Evolutionary conservation across 2,888 invertebrate genomes (phyloP).

Genomic region (Emmelina monodactyla): DNA sequence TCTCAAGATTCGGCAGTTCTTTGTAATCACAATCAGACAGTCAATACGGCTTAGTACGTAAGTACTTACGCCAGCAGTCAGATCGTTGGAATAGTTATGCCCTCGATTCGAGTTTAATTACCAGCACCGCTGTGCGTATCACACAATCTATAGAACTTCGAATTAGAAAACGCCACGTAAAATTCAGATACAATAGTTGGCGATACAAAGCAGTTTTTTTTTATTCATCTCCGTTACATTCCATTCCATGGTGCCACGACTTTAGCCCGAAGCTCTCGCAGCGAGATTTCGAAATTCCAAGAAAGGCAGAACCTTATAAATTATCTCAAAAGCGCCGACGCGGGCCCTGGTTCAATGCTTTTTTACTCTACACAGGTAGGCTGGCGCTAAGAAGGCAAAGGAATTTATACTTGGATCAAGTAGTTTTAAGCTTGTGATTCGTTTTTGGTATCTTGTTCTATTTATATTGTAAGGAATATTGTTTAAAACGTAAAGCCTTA

Average conservation of each 20-base stretch:
- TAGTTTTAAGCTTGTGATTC: no score
- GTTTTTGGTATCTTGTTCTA: no score
- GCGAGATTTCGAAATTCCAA: slow-evolving; percentile 63
- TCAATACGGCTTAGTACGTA: no score
- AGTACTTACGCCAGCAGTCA: no score
- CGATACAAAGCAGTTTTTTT: slow-evolving; percentile 50
- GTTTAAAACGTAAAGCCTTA: no score
- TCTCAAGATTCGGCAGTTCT: no score
- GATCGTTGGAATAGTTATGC: no score
- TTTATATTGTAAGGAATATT: no score
- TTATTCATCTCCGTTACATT: slow-evolving; percentile 60
- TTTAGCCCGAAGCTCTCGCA: slow-evolving; percentile 42
- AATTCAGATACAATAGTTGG: slow-evolving; percentile 26
- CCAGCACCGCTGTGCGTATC: slow-evolving; percentile 4
- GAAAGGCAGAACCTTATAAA: slow-evolving; percentile 65
- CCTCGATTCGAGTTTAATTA: no score
- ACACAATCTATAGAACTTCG: slow-evolving; percentile 23
- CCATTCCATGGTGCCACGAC: slow-evolving; percentile 47
- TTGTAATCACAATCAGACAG: no score
- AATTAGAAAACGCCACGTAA: slow-evolving; percentile 34
- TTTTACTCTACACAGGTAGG: slow-evolving; percentile 58
- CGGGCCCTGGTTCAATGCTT: slow-evolving; percentile 51
- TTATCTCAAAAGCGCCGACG: slow-evolving; percentile 66
- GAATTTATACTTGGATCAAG: slow-evolving; percentile 40
- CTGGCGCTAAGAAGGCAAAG: slow-evolving; percentile 61